Evolutionary conservation across 2,888 invertebrate species (phyloP).

Genomic region (Euplexia lucipara): DNA sequence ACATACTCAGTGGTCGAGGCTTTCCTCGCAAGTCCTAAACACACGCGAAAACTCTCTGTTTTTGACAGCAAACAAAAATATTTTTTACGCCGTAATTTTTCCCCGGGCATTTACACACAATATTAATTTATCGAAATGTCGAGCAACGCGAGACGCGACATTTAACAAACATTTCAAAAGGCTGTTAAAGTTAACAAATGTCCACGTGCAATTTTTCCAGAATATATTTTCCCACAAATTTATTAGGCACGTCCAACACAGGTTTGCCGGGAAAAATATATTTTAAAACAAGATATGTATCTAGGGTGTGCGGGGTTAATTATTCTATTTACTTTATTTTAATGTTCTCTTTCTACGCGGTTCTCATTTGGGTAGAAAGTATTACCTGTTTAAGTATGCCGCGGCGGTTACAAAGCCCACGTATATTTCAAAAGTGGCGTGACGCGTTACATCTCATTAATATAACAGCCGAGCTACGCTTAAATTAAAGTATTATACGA

Average conservation of each 20-base stretch:
- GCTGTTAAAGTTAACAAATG: constrained; percentile 51
- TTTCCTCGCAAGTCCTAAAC: constrained; percentile 95
- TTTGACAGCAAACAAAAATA: constrained; percentile 20
- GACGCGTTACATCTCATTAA: constrained; percentile 62
- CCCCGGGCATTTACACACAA: constrained; percentile 6
- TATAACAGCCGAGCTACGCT: constrained; percentile 46
- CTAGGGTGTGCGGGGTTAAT: constrained; percentile 58
- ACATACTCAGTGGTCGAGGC: constrained; percentile 97
- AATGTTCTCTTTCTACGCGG: constrained; percentile 58
- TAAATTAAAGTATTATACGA: constrained; percentile 55
- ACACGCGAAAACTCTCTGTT: constrained; percentile 99
- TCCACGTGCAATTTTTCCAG: constrained; percentile 51
- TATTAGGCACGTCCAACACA: constrained; percentile 59
- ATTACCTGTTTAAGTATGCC: constrained; percentile 64
- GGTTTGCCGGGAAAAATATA: constrained; percentile 51
- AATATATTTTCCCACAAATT: constrained; percentile 53
- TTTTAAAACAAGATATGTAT: constrained; percentile 59
- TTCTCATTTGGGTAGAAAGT: constrained; percentile 57
- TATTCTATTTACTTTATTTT: constrained; percentile 63
- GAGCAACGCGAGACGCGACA: constrained; percentile 38
- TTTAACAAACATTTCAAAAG: constrained; percentile 52
- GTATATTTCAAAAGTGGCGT: constrained; percentile 61
- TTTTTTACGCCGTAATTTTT: constrained; percentile 21
- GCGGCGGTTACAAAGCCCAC: constrained; percentile 50
- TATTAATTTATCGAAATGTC: constrained; percentile 49